Percentiles rank a stretch among this genome's conserved stretches.
phyloP scores from a whole-genome alignment of 2,113 vertebrate species.

The Atlantisia rogersi region DNA sequence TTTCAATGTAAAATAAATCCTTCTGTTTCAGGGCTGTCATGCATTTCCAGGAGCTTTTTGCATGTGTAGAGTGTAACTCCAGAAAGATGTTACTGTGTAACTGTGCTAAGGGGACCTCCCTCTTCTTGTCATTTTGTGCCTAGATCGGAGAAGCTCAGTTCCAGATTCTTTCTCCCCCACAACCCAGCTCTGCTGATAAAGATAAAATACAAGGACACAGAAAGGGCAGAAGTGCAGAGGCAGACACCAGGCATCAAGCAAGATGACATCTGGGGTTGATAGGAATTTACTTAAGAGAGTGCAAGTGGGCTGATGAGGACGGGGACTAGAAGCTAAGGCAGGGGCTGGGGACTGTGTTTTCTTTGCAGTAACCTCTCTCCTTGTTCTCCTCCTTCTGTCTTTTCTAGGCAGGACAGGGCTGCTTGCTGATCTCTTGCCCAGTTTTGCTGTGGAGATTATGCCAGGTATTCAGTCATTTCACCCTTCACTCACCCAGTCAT shows the following conservation, averaged over 20 bases:
- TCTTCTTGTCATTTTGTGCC: constrained; percentile 2
- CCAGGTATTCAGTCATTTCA: constrained; percentile 90
- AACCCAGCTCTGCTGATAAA: neutral
- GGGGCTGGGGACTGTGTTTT: constrained; percentile 55
- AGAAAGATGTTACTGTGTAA: neutral
- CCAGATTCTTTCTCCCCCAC: neutral
- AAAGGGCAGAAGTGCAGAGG: constrained; percentile 14
- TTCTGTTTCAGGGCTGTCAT: neutral
- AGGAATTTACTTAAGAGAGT: neutral
- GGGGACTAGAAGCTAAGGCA: neutral
- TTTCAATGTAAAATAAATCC: neutral
- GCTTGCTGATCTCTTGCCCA: constrained; percentile 96
- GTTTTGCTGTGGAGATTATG: constrained; percentile 99
- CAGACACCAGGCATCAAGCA: neutral
- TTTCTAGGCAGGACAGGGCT: constrained; percentile 97
- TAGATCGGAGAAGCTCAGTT: neutral
- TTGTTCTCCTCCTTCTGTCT: constrained; percentile 80
- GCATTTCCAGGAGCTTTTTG: constrained; percentile 13
- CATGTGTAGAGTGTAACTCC: neutral
- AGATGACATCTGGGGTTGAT: neutral
- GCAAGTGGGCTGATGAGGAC: neutral
- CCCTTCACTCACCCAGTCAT: constrained; percentile 48
- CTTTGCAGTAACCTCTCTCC: constrained; percentile 75
- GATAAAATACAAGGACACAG: constrained; percentile 36
- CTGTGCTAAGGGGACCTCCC: neutral